Conservation (phyloP, 2,888 invertebrate species). For the Nesidiocoris tenuis region DNA sequence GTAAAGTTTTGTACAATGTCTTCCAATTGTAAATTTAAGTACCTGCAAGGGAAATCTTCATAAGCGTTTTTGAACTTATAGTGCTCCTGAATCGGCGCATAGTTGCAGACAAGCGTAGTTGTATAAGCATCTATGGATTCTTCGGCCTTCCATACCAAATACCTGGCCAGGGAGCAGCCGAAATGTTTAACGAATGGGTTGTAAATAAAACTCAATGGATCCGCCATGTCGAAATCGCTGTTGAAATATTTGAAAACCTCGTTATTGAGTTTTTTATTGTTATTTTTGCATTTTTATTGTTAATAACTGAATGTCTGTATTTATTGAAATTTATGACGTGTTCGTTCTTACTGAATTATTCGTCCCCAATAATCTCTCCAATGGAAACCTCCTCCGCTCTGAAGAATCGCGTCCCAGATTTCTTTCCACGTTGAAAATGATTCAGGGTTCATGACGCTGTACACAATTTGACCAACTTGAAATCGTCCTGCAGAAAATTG, state of each 20-base stretch:
- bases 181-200: slow-evolving; percentile 3
- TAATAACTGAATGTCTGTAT: neutral
- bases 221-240: neutral
- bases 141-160: slow-evolving; percentile 6
- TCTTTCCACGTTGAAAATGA: neutral
- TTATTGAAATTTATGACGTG: neutral
- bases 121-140: neutral
- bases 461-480: slow-evolving; percentile 24
- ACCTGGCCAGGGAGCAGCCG: slow-evolving; percentile 15
- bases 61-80: neutral
- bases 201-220: slow-evolving; percentile 18
- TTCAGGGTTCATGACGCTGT: neutral
- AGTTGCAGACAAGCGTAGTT: slow-evolving; percentile 27
- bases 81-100: slow-evolving; percentile 5
- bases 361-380: slow-evolving; percentile 11
- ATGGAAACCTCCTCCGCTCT: slow-evolving; percentile 3
- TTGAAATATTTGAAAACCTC: too few relatives aligned
- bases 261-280: too few relatives aligned
- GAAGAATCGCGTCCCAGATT: slow-evolving; percentile 11
- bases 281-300: too few relatives aligned
- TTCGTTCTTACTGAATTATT: slow-evolving; percentile 4
- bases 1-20: too few relatives aligned
- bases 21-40: too few relatives aligned
- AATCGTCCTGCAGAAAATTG: slow-evolving; percentile 5
- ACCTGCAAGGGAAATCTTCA: slow-evolving; percentile 28